Base-by-base conservation (phyloP, 2,888 invertebrate species). In the Coenonympha arcania region DNA sequence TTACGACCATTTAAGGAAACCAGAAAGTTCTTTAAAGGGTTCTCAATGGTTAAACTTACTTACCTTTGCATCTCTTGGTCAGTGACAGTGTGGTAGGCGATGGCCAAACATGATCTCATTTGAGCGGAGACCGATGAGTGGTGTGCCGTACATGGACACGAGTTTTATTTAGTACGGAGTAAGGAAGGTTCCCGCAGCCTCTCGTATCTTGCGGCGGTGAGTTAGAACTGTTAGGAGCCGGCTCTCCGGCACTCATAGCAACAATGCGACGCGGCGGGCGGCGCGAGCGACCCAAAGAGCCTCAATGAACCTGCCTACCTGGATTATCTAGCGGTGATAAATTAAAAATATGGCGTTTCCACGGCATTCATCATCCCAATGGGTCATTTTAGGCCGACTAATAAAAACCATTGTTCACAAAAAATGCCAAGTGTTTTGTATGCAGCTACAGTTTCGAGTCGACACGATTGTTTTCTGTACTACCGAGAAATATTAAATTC, bases 241-340 rank as follows among this genome's bases (percentile, higher is more conserved):
- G 62, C 65, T 66, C 63, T 62, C 54, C 61, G 63, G 62, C 65
- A 67, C 63, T 62, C 54, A 58, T 58, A 55, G 56, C 48, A 63
- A 75, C 77, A 77, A 75, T 68, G 61, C 50, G 51, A 52, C 71
- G 57, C 75, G 73, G 72, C 79, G 72, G 78, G 79, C 78, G 78
- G 78, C 73, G 63, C 58, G 67, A 55, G 62, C 56, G 64, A 63
- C 55, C 51, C 58, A 63, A 64, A 67, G 58, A 66, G 67, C 60
- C 76, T 84, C 78, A 84, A 81, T 85, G 83, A 80, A 79, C 69
- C 71, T 82, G 82, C 83, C 83, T 82, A 84, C 83, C 83, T 82
- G 84, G 76, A 74, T 74, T 76, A 82, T 79, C 77, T 77, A 75
- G 71, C 66, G 72, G 80, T 80, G 76, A 85, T 85, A 85, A 85